These are phyloP conservation scores for Nomada flava DNA, from an alignment of 2,888 invertebrate species.

Conservation along the genomic window DNA sequence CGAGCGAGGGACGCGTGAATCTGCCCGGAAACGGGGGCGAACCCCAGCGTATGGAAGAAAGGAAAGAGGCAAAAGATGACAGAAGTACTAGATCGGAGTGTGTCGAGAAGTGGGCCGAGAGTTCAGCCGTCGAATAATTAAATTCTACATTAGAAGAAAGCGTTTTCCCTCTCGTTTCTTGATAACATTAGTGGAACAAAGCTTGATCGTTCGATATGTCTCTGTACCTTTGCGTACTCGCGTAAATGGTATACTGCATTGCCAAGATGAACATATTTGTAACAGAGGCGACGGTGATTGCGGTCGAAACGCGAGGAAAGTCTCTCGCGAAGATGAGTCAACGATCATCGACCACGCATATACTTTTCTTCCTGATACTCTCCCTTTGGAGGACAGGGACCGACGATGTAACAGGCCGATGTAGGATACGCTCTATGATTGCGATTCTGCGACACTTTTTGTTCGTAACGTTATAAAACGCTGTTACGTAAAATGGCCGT, in stretches of 20 bases:
- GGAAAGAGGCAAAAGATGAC: slow-evolving; percentile 38
- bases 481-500: slow-evolving; percentile 39
- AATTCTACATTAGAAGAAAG: slow-evolving; percentile 81
- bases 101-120: slow-evolving; percentile 78
- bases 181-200: slow-evolving; percentile 48
- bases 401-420: slow-evolving; percentile 44
- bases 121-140: slow-evolving; percentile 80
- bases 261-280: background rate
- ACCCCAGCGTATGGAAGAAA: slow-evolving; percentile 19
- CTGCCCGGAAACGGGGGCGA: slow-evolving; percentile 43
- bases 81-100: slow-evolving; percentile 45
- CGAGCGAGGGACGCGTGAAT: slow-evolving; percentile 19
- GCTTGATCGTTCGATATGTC: slow-evolving; percentile 31
- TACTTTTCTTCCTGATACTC: slow-evolving; percentile 78
- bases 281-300: slow-evolving; percentile 58
- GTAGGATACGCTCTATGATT: background rate
- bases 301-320: slow-evolving; percentile 75
- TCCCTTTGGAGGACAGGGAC: slow-evolving; percentile 40
- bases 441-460: slow-evolving; percentile 10
- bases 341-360: slow-evolving; percentile 57
- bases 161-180: slow-evolving; percentile 80
- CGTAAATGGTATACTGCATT: background rate
- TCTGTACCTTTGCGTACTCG: background rate
- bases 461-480: slow-evolving; percentile 1
- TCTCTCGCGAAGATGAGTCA: slow-evolving; percentile 70